Evolutionary conservation across 2,888 invertebrate species (phyloP), one percentile per base, ranked within the genome.

Genomic region (Netelia virgata): DNA sequence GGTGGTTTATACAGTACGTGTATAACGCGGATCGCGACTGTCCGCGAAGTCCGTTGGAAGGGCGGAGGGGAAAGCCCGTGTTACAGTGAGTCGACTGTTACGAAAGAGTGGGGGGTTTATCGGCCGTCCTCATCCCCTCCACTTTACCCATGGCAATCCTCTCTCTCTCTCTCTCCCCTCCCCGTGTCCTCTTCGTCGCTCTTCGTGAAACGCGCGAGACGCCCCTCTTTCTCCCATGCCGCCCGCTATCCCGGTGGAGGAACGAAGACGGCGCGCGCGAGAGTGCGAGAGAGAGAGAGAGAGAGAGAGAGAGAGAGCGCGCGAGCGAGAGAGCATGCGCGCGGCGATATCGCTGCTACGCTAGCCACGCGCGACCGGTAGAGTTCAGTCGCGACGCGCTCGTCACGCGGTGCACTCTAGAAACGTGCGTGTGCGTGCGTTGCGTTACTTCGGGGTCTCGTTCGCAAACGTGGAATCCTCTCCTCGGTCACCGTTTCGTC

Each of bases 361-460:
- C 87, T 86, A 90, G 90, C 92, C 92, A 89, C 90, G 89, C 89
- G 89, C 89, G 89, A 90, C 90, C 90, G 91, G 89, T 90, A 92
- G 85, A 91, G 92, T 88, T 93, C 94, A 93, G 91, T 93, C 91
- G 94, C 93, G 91, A 94, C 93, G 92, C 94, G 93, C 92, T 92
- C 92, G 91, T 91, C 93, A 93, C 93, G 92, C 93, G 93, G 92
- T 93, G 91, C 90, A 91, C 89, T 89, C 6, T 36, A 6, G 8
- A 36, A 36, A 36, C 36, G 36, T 36, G 36, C 36, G 36, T 36
- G 36, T 36, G 36, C 36, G 36, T 36, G 8, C 36, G 36, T 36
- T 36, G 36, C 36, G 36, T 36, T 36, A 36, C 5, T 36, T 36
- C 36, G 36, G 6, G 36, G 6, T 36, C 6, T 92, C 92, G 92